These are phyloP conservation scores for Nothoprocta perdicaria DNA, from an alignment of 2,113 vertebrate species.

Conservation along the genomic window DNA sequence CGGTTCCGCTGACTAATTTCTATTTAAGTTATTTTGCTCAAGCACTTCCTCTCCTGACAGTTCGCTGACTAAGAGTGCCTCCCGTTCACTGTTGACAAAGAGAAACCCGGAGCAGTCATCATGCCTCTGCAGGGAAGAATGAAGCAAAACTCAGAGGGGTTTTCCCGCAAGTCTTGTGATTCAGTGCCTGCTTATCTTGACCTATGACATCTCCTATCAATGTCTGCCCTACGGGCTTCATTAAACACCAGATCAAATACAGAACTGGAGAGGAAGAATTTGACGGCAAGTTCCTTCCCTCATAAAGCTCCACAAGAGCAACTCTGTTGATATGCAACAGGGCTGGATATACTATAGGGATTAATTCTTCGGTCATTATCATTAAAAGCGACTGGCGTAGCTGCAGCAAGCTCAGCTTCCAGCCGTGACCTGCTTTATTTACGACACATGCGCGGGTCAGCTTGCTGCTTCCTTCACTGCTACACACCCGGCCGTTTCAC, in stretches of 20 bases:
- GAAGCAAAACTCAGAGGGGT: constrained; percentile 38
- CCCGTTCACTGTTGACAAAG: neutral
- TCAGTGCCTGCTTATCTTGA: neutral
- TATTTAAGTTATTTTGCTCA: neutral
- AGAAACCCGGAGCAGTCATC: constrained; percentile 19
- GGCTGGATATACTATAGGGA: neutral
- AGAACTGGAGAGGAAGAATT: neutral
- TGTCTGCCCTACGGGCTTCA: neutral
- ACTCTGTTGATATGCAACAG: neutral
- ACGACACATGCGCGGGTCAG: neutral
- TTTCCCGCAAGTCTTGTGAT: constrained; percentile 2
- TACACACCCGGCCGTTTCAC: neutral
- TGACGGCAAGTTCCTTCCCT: neutral
- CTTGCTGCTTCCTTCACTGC: neutral
- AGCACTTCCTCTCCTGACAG: neutral
- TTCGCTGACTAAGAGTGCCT: neutral
- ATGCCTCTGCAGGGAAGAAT: neutral
- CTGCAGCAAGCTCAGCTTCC: neutral
- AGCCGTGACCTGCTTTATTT: neutral
- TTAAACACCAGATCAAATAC: neutral
- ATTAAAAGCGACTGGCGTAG: neutral
- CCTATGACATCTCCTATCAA: rapidly evolving
- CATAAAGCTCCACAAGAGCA: neutral
- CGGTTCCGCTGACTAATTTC: neutral
- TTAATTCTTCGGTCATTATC: neutral